These are phyloP conservation scores for Haliclona indistincta DNA, from an alignment of 37 sponge, comb jelly and placozoan genomes.

Conservation along the genomic window DNA sequence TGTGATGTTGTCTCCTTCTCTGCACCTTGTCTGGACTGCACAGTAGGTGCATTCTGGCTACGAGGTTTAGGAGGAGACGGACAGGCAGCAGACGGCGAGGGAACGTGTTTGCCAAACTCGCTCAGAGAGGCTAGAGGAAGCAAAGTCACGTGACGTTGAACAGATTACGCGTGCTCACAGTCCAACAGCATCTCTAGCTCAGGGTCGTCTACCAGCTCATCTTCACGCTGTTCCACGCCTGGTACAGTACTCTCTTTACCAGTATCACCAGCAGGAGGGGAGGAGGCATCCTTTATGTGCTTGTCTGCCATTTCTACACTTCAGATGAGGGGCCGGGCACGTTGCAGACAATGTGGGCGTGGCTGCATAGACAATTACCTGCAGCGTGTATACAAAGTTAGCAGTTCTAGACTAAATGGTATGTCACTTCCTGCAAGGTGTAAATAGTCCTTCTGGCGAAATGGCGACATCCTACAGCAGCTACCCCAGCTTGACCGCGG, in stretches of 20 bases:
- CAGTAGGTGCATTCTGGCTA: not conserved
- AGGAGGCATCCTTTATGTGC: too few relatives aligned
- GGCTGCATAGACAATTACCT: not conserved
- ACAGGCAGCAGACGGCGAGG: not conserved
- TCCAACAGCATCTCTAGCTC: constrained; percentile 74
- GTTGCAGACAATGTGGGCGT: too few relatives aligned
- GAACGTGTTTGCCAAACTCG: constrained; percentile 75
- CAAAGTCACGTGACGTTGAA: not conserved
- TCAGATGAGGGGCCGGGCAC: too few relatives aligned
- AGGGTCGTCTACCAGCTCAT: constrained; percentile 26
- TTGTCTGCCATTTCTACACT: too few relatives aligned
- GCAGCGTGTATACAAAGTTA: not conserved
- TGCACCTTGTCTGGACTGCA: not conserved
- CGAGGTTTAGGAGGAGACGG: not conserved
- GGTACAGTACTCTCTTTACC: too few relatives aligned
- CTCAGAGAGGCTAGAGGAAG: constrained; percentile 44
- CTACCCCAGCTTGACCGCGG: not conserved
- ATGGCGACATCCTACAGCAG: constrained; percentile 4
- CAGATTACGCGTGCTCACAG: constrained; percentile 10
- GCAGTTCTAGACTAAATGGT: too few relatives aligned
- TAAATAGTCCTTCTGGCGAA: not conserved
- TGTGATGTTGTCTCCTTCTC: not conserved
- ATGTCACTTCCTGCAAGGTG: too few relatives aligned
- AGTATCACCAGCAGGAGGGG: too few relatives aligned
- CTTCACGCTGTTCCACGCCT: not conserved